Conservation (phyloP, 2,797 vertebrate species). For the Poliocrania exsul region DNA sequence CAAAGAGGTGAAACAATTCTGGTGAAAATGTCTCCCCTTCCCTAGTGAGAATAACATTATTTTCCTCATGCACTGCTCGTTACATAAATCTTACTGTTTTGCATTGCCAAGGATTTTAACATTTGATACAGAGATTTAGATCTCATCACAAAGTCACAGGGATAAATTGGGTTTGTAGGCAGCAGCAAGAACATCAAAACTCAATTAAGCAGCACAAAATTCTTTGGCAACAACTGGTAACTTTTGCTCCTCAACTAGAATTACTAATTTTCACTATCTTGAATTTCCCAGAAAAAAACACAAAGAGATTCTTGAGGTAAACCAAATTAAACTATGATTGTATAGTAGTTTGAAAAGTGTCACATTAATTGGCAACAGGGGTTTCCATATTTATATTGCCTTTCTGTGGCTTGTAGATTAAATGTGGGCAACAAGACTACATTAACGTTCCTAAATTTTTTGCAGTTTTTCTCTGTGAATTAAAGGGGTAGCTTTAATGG, state of each 20-base stretch:
- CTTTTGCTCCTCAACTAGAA: constrained; percentile 18
- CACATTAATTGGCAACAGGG: not conserved
- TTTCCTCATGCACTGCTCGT: constrained; percentile 40
- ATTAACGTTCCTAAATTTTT: not conserved
- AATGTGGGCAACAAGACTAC: not conserved
- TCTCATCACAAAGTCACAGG: not conserved
- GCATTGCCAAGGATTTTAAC: constrained; percentile 11
- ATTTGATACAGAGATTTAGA: constrained; percentile 42
- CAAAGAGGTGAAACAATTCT: not conserved
- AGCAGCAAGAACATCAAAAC: constrained; percentile 27
- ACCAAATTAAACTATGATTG: not conserved
- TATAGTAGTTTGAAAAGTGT: not conserved
- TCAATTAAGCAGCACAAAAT: constrained; percentile 14
- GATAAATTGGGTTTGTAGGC: not conserved
- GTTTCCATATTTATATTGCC: not conserved
- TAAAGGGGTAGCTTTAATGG: not conserved
- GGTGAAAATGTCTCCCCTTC: not conserved
- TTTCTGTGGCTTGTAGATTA: not conserved
- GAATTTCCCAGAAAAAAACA: constrained; percentile 35
- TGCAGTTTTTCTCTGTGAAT: not conserved
- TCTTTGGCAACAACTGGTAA: not conserved
- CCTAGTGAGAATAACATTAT: constrained; percentile 51
- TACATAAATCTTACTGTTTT: constrained; percentile 46
- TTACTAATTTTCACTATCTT: constrained; percentile 3
- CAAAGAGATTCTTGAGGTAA: not conserved